These are phyloP conservation scores for Fringilla coelebs DNA, from an alignment of 2,797 vertebrate genomes.

Conservation along the genomic window DNA sequence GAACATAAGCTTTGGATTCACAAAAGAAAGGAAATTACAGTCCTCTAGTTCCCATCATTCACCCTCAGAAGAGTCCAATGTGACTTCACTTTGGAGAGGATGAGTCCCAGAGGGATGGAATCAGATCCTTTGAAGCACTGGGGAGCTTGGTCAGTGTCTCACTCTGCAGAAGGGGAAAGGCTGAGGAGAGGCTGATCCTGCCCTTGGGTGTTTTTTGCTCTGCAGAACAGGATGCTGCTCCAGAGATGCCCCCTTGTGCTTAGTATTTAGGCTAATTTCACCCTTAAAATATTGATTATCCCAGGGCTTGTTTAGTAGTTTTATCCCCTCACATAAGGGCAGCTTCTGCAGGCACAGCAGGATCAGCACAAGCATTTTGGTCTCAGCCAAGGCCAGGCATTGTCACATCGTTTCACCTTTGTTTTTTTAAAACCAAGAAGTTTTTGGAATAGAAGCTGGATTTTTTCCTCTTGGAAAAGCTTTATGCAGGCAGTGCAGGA, in stretches of 20 bases:
- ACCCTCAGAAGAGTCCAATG: not conserved
- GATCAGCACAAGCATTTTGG: not conserved
- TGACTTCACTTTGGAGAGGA: not conserved
- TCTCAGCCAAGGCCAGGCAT: not conserved
- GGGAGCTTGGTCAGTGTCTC: rapidly evolving
- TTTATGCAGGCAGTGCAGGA: not conserved
- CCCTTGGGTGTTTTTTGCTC: rapidly evolving
- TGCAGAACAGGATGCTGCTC: rapidly evolving
- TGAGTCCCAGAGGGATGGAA: not conserved
- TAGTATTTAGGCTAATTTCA: not conserved
- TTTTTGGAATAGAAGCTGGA: not conserved
- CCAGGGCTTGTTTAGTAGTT: not conserved
- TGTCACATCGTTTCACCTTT: not conserved
- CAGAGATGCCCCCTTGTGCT: not conserved
- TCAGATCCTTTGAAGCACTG: not conserved
- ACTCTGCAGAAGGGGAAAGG: not conserved
- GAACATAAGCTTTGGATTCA: not conserved
- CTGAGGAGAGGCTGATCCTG: not conserved
- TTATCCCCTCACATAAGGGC: not conserved
- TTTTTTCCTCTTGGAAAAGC: not conserved
- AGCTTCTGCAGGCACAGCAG: not conserved
- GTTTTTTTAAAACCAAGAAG: not conserved
- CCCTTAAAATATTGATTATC: not conserved
- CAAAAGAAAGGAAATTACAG: not conserved
- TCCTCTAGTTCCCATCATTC: not conserved